Evolutionary conservation across 2,888 invertebrate genomes (phyloP), one percentile per base, ranked within the genome.

Genomic region (Stomorhina lunata): DNA sequence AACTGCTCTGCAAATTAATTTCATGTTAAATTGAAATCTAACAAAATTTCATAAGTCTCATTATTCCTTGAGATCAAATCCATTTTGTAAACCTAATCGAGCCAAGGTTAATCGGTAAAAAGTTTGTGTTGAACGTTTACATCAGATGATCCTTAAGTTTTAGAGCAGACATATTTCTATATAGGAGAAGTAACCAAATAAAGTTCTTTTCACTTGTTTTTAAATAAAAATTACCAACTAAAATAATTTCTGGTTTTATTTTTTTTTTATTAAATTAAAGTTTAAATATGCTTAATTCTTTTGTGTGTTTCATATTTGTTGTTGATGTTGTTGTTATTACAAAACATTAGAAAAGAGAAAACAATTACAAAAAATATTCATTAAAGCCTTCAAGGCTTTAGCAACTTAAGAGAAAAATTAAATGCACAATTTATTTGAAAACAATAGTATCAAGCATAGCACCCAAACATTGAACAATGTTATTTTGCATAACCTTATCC

Each of bases 381-480:
- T 29, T 32, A 20, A 57, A 55, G 29, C 59, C 40, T 45, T 50
- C 9, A 15, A 32, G 50, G 53, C 53, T 25, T 29, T n/a, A 29
- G 57, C 22, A 37, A 22, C 27, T 22, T 22, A n/a, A 20, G 32
- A 32, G 1, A n/a, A 61, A 40, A 20, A 55, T 53, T 48, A 68
- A 63, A 68, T 65, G 59, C 63, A 40, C 4, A 69, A 79, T 43
- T 85, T 80, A 97, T 93, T 97, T 96, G 92, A 97, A 97, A 73
- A 96, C 96, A 88, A 96, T 95, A 25, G 96, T 95, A 91, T 99
- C 98, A 68, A 99, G 93, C 98, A 98, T 98, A 37, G 99, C 97
- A 86, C 99, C 99, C 89, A 99, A 93, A 92, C 97, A 97, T 92
- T 99, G 99, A 75, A 98, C 98, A 91, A 99, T 99, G 92, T 99